Evolutionary conservation across 2,113 vertebrate genomes (phyloP).

Genomic region (Syrmaticus mikado): DNA sequence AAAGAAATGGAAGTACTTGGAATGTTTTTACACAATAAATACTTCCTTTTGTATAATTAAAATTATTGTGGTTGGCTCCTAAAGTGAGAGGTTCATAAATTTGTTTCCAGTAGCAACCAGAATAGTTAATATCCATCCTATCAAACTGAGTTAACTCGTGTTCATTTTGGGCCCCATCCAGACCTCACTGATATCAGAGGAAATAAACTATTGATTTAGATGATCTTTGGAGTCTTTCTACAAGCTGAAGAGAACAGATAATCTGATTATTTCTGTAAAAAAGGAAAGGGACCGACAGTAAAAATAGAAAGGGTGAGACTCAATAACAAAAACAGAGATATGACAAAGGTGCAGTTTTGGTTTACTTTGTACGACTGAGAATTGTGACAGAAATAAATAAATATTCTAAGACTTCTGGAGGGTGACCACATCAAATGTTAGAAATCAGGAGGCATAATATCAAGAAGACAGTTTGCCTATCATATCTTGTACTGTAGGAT

Average conservation of each 20-base stretch:
- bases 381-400: neutral
- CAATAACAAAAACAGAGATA: neutral
- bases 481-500: neutral
- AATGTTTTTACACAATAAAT: slow-evolving; percentile 67
- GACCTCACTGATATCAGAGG: slow-evolving; percentile 44
- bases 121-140: slow-evolving; percentile 28
- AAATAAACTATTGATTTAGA: slow-evolving; percentile 51
- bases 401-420: neutral
- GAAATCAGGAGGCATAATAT: neutral
- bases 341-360: neutral
- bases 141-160: slow-evolving; percentile 10
- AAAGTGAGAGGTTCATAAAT: slow-evolving; percentile 42
- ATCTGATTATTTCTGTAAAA: neutral
- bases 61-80: slow-evolving; percentile 67
- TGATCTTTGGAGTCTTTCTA: neutral
- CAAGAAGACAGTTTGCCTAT: neutral
- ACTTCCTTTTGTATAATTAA: slow-evolving; percentile 74
- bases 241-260: slow-evolving; percentile 48
- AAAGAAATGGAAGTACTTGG: slow-evolving; percentile 71
- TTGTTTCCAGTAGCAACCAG: slow-evolving; percentile 61
- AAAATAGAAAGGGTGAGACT: neutral
- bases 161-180: slow-evolving; percentile 55
- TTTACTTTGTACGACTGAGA: neutral
- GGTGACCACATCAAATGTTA: neutral
- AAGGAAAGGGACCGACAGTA: neutral